These are phyloP conservation scores for Melopsittacus undulatus DNA, from an alignment of 2,797 vertebrate genomes.

Conservation along the genomic window DNA sequence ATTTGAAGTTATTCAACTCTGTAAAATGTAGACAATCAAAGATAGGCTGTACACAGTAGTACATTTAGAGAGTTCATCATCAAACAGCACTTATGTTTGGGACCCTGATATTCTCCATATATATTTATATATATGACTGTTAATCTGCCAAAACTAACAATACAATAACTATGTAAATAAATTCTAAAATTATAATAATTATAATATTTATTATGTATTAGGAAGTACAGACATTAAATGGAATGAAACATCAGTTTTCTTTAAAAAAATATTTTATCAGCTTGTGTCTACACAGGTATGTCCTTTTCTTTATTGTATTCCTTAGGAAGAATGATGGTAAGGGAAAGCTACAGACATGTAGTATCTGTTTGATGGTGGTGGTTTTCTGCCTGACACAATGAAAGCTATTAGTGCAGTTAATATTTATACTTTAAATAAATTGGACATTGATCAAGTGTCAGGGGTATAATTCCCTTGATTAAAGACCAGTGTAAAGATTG, in stretches of 20 bases:
- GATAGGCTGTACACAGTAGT: not conserved
- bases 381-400: not conserved
- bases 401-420: not conserved
- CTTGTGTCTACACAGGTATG: not conserved
- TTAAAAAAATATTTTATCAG: not conserved
- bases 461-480: not conserved
- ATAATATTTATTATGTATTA: not conserved
- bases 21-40: not conserved
- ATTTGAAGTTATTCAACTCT: not conserved
- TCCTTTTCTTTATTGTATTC: not conserved
- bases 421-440: constrained; percentile 7
- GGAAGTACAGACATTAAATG: not conserved
- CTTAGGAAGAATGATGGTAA: not conserved
- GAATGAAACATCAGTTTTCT: not conserved
- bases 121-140: not conserved
- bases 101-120: not conserved
- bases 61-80: not conserved
- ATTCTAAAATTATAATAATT: not conserved
- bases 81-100: not conserved
- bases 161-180: not conserved
- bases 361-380: not conserved
- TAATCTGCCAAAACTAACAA: not conserved
- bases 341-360: not conserved
- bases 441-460: not conserved
- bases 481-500: not conserved